Conservation (phyloP, 2,888 invertebrate species). For the Lasioglossum morio region DNA sequence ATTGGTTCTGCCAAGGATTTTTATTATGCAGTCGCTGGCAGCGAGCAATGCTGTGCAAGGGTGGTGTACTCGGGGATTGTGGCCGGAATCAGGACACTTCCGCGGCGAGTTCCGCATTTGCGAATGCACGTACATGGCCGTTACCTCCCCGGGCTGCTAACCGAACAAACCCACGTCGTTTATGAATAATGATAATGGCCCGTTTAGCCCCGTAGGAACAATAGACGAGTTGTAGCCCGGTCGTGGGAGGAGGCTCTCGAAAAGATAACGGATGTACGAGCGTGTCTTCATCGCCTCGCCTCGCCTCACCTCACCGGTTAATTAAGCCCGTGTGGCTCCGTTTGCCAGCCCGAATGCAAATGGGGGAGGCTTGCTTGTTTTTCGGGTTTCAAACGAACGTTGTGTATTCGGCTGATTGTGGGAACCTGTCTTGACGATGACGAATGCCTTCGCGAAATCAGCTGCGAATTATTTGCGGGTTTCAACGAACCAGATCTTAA, state of each 20-base stretch:
- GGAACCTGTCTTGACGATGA: slow-evolving; percentile 24
- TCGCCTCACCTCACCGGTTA: slow-evolving; percentile 27
- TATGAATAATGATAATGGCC: slow-evolving; percentile 81
- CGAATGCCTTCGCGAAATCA: slow-evolving; percentile 26
- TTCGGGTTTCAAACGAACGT: neutral
- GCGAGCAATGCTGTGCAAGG: slow-evolving; percentile 34
- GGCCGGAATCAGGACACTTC: slow-evolving; percentile 49
- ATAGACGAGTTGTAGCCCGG: slow-evolving; percentile 78
- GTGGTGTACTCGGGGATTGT: slow-evolving; percentile 48
- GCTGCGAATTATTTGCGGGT: neutral
- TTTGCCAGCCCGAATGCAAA: slow-evolving; percentile 28
- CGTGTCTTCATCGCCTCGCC: slow-evolving; percentile 64
- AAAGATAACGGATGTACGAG: slow-evolving; percentile 70
- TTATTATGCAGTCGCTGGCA: neutral
- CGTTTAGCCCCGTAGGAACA: slow-evolving; percentile 78
- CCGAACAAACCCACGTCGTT: slow-evolving; percentile 70
- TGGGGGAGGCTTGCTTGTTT: neutral
- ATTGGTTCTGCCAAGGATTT: slow-evolving; percentile 4
- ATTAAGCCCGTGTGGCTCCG: slow-evolving; percentile 45
- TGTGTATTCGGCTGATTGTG: neutral
- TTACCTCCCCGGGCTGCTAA: slow-evolving; percentile 27
- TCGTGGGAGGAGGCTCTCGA: slow-evolving; percentile 71
- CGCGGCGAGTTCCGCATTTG: slow-evolving; percentile 46
- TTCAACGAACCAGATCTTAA: neutral
- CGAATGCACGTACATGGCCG: slow-evolving; percentile 47